These are phyloP conservation scores for Drosophila siamana DNA, from an alignment of 2,888 invertebrate genomes.

Conservation along the genomic window DNA sequence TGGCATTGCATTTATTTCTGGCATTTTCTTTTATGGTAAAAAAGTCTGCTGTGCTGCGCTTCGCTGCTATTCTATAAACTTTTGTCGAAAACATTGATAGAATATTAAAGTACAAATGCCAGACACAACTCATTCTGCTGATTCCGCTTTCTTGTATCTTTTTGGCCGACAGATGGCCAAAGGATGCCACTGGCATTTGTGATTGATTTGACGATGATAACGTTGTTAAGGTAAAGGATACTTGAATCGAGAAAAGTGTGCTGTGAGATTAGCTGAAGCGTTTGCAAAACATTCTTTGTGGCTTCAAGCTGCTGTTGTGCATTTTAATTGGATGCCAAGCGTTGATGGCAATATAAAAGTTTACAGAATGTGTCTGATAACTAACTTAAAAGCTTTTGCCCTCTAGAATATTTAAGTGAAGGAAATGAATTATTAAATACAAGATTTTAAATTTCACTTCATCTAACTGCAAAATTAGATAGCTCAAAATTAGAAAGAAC, in stretches of 20 bases:
- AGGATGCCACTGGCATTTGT: background rate
- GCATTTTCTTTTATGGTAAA: background rate
- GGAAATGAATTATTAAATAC: background rate
- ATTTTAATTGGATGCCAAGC: background rate
- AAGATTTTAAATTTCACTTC: background rate
- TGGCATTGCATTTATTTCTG: constrained; percentile 18
- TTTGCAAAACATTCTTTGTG: constrained; percentile 1
- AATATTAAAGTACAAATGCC: constrained; percentile 13
- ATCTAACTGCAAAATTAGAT: background rate
- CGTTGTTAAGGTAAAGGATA: constrained; percentile 1
- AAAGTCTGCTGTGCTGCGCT: background rate
- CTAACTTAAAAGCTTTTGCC: background rate
- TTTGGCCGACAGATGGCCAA: background rate
- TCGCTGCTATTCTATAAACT: constrained; percentile 8
- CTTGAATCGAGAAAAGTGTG: no score
- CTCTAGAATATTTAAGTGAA: background rate
- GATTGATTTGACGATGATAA: background rate
- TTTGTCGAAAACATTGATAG: constrained; percentile 7
- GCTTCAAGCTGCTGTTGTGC: background rate
- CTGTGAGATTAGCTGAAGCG: background rate
- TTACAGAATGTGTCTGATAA: background rate
- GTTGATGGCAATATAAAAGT: background rate
- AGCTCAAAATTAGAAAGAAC: background rate
- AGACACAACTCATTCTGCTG: background rate
- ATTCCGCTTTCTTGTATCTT: background rate